Evolutionary conservation across 2,113 vertebrate genomes (phyloP).

Genomic region (Agelaius phoeniceus): DNA sequence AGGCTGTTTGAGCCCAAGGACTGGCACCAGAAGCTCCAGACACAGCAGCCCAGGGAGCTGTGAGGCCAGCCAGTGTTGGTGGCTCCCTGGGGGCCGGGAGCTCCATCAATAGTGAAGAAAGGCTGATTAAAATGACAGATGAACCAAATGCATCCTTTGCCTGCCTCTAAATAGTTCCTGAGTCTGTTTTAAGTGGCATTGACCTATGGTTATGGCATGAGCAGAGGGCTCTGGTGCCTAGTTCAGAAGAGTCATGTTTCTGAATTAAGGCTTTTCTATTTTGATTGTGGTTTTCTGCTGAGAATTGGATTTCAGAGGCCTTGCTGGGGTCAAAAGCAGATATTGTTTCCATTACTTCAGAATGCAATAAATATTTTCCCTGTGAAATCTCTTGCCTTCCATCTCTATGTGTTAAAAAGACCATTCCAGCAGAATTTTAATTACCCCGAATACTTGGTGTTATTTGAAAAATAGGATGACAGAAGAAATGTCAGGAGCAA

Average conservation of each 20-base stretch:
- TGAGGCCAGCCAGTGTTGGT: background rate
- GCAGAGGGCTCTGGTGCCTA: constrained; percentile 32
- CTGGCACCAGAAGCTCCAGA: background rate
- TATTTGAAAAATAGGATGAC: background rate
- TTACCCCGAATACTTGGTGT: background rate
- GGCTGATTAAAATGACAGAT: constrained; percentile 29
- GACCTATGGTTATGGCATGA: constrained; percentile 26
- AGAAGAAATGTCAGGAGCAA: background rate
- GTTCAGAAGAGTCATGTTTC: constrained; percentile 20
- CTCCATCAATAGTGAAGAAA: background rate
- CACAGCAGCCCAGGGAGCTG: rapidly evolving
- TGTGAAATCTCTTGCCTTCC: background rate
- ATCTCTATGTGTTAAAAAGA: background rate
- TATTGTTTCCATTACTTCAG: background rate
- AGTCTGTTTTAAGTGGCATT: constrained; percentile 52
- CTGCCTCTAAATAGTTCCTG: constrained; percentile 19
- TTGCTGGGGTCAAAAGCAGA: background rate
- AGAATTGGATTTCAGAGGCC: constrained; percentile 2
- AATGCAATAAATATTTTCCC: background rate
- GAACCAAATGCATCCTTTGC: constrained; percentile 3
- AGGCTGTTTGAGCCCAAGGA: rapidly evolving
- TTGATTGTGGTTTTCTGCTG: background rate
- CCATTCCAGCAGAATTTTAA: background rate
- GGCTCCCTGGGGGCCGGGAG: background rate
- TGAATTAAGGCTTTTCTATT: constrained; percentile 40